A percentile compares a stretch with the other conserved stretches of the same genome.
phyloP scores from a whole-genome alignment of 1,140 invertebrate genomes.

The Drosophila paulistorum region DNA sequence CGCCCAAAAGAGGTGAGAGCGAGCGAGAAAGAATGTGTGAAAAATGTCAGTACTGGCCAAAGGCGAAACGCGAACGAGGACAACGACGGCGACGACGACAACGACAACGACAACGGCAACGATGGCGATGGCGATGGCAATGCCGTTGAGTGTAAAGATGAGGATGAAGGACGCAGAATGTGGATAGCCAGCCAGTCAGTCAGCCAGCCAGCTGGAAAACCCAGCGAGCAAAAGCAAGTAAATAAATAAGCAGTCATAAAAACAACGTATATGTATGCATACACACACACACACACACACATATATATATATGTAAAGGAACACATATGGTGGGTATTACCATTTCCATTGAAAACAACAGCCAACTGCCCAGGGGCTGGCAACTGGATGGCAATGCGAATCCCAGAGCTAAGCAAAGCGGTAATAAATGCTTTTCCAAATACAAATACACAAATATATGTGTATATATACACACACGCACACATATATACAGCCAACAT shows the following conservation, averaged over 20 bases:
- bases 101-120: slow-evolving; percentile 11
- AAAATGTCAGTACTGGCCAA: slow-evolving; percentile 67
- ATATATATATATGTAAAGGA: slow-evolving; percentile 49
- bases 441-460: slow-evolving; percentile 36
- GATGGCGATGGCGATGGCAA: not conserved
- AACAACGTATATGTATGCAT: slow-evolving; percentile 41
- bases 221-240: slow-evolving; percentile 66
- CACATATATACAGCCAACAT: not conserved
- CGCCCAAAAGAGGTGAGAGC: slow-evolving; percentile 15
- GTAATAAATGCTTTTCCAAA: slow-evolving; percentile 52
- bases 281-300: slow-evolving; percentile 20
- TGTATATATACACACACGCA: slow-evolving; percentile 16
- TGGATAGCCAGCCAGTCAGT: slow-evolving; percentile 23
- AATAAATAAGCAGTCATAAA: slow-evolving; percentile 81
- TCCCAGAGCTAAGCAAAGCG: slow-evolving; percentile 16
- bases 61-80: slow-evolving; percentile 52
- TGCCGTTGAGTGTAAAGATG: not conserved
- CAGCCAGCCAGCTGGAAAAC: slow-evolving; percentile 72
- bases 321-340: slow-evolving; percentile 64
- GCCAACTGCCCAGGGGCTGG: slow-evolving; percentile 22
- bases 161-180: slow-evolving; percentile 2
- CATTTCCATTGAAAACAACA: slow-evolving; percentile 52
- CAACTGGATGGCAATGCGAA: slow-evolving; percentile 15
- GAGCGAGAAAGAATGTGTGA: slow-evolving; percentile 63
- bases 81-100: slow-evolving; percentile 1